A percentile compares a stretch with the other conserved stretches of the same genome.
These are phyloP conservation scores for Serinus canaria DNA, from an alignment of 2,113 vertebrate genomes.

Conservation along the genomic window DNA sequence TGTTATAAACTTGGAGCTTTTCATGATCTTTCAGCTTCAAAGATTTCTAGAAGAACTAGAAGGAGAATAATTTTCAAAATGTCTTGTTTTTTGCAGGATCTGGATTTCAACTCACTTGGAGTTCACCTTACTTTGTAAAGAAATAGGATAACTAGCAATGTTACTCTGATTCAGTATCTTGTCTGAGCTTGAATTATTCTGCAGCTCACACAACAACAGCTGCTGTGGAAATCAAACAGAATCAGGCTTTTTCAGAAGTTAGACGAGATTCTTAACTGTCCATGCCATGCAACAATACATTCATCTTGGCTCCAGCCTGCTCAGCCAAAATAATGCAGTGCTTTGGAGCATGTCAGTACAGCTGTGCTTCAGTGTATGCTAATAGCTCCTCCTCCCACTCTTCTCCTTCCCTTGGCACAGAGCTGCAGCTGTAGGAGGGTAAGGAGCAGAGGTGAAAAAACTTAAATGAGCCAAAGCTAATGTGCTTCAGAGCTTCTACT, in stretches of 20 bases:
- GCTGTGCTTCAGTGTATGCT: not conserved
- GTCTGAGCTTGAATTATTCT: not conserved
- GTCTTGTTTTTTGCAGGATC: not conserved
- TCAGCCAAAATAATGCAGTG: not conserved
- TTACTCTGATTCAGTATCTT: not conserved
- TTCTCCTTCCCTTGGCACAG: not conserved
- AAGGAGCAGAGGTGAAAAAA: slow-evolving; percentile 36
- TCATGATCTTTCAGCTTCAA: not conserved
- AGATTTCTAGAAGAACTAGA: not conserved
- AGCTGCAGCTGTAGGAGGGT: not conserved
- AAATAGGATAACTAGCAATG: not conserved
- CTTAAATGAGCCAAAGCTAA: slow-evolving; percentile 30
- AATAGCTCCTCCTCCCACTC: slow-evolving; percentile 26
- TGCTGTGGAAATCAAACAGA: slow-evolving; percentile 5
- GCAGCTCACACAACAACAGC: not conserved
- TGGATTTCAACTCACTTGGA: not conserved
- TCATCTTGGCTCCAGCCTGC: not conserved
- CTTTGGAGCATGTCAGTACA: not conserved
- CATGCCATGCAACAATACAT: not conserved
- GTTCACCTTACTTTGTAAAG: not conserved
- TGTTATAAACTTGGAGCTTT: not conserved
- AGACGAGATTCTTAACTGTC: not conserved
- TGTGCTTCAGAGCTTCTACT: not conserved
- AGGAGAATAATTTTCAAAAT: not conserved
- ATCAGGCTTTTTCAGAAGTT: not conserved